phyloP scores from a whole-genome alignment of 2,797 vertebrate species.

The Diglossa cyanea region DNA sequence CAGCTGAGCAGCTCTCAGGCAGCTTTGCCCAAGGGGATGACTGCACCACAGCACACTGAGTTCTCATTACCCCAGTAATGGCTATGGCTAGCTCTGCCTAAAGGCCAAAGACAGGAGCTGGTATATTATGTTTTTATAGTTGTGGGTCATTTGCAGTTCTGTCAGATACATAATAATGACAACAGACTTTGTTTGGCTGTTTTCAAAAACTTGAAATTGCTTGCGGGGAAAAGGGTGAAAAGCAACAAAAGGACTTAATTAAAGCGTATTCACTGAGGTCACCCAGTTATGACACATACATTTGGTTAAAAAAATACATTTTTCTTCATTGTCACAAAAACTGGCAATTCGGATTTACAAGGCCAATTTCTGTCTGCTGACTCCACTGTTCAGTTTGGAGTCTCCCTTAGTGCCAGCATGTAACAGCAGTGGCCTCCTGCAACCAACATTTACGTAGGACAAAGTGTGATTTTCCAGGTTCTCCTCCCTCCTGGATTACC shows the following conservation, averaged over 20 bases:
- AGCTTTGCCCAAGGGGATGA: not conserved
- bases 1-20: not conserved
- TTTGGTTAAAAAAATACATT: slow-evolving; percentile 59
- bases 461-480: not conserved
- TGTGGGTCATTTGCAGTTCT: slow-evolving; percentile 49
- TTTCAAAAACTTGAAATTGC: slow-evolving; percentile 48
- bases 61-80: not conserved
- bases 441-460: not conserved
- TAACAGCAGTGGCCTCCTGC: not conserved
- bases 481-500: slow-evolving; percentile 20
- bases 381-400: not conserved
- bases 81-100: not conserved
- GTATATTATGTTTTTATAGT: slow-evolving; percentile 22
- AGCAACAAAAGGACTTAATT: slow-evolving; percentile 66
- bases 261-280: slow-evolving; percentile 37
- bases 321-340: slow-evolving; percentile 54
- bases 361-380: not conserved
- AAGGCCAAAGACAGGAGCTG: slow-evolving; percentile 30
- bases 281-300: slow-evolving; percentile 45
- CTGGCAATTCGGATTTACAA: slow-evolving; percentile 23
- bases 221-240: slow-evolving; percentile 17
- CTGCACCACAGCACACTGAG: not conserved
- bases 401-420: not conserved
- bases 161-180: slow-evolving; percentile 28
- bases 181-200: slow-evolving; percentile 34